These are phyloP conservation scores for Podarcis muralis DNA, from an alignment of 2,113 vertebrate species.

Conservation along the genomic window DNA sequence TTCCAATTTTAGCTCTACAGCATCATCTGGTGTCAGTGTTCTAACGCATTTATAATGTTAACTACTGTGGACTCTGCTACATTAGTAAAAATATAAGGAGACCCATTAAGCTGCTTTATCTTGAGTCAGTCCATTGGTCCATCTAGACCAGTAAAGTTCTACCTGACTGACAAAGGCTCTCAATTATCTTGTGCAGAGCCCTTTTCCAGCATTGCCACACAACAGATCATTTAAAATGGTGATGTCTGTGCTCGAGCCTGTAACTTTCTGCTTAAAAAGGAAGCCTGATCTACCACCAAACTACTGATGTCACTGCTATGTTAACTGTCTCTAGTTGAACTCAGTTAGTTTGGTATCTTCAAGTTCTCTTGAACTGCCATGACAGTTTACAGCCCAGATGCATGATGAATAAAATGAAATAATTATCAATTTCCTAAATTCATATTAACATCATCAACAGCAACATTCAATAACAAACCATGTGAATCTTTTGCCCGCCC, in stretches of 20 bases:
- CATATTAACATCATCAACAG: too few relatives aligned
- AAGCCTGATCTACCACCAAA: background rate
- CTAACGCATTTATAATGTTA: too few relatives aligned
- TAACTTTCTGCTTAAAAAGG: background rate
- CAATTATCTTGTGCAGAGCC: background rate
- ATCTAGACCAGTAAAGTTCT: background rate
- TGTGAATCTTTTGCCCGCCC: too few relatives aligned
- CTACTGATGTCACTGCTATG: background rate
- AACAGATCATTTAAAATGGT: background rate
- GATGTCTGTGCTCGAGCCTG: background rate
- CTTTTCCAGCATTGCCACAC: background rate
- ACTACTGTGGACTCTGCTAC: too few relatives aligned
- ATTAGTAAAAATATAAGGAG: too few relatives aligned
- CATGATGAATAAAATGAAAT: too few relatives aligned
- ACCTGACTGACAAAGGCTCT: background rate
- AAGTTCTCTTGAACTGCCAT: background rate
- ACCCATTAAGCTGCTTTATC: background rate
- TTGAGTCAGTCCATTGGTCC: background rate
- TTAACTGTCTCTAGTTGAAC: conserved; percentile 19
- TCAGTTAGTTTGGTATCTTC: background rate
- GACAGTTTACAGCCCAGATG: background rate
- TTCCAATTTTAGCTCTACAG: too few relatives aligned
- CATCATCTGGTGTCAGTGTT: too few relatives aligned
- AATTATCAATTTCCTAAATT: too few relatives aligned
- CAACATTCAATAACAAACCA: too few relatives aligned